Percentiles rank a stretch among this genome's conserved stretches.
These are phyloP conservation scores for Gymnodraco acuticeps DNA, from an alignment of 2,797 vertebrate species.

Conservation along the genomic window DNA sequence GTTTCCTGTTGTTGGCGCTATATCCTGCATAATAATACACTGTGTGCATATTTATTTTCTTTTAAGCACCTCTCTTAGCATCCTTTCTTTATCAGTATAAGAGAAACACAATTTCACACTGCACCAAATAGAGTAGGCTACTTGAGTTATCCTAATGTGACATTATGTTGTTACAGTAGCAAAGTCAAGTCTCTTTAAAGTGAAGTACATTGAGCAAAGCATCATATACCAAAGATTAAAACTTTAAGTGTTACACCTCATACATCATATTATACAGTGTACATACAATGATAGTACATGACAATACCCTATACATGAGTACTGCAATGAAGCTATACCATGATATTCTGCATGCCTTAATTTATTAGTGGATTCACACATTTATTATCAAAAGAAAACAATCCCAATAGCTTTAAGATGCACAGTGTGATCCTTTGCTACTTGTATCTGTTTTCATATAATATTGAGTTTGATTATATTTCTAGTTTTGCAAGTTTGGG, in stretches of 20 bases:
- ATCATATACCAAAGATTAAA: too few species aligned
- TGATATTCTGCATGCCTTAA: too few species aligned
- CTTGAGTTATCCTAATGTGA: not conserved
- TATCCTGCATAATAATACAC: constrained; percentile 26
- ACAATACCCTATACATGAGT: not conserved
- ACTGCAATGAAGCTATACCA: not conserved
- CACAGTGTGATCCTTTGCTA: not conserved
- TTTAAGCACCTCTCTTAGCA: not conserved
- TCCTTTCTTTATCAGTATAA: not conserved
- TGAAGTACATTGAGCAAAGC: not conserved
- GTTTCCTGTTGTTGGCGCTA: constrained; percentile 43
- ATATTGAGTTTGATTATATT: not conserved
- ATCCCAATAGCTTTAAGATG: not conserved
- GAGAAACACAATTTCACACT: not conserved
- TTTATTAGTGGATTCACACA: not conserved
- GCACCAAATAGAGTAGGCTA: not conserved
- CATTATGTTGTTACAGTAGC: not conserved
- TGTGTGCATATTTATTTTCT: not conserved
- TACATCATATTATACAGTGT: not conserved
- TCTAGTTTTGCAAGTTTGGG: not conserved
- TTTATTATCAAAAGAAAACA: not conserved
- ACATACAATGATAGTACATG: not conserved
- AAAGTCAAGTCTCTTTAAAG: not conserved
- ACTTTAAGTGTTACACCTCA: not conserved
- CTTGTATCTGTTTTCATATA: not conserved